Conservation (phyloP, 1,140 invertebrate genomes). For the Drosophila melanica region DNA sequence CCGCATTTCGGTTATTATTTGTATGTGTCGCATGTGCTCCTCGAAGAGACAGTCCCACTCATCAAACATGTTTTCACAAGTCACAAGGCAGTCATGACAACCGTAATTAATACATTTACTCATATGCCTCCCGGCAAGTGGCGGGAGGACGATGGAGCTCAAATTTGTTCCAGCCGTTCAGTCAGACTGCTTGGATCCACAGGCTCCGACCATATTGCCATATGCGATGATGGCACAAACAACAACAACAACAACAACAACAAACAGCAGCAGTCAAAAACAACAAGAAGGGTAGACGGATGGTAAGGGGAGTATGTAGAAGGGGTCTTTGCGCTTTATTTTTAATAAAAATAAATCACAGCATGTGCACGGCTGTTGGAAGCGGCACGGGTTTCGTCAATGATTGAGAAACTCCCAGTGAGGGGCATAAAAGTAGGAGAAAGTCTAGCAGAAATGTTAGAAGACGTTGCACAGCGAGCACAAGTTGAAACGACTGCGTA, state of each 20-base stretch:
- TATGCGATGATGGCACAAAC: conserved; percentile 22
- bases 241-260: conserved; percentile 27
- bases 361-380: conserved; percentile 33
- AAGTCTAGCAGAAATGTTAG: not conserved
- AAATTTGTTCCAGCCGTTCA: conserved; percentile 10
- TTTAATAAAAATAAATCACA: conserved; percentile 56
- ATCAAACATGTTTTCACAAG: conserved; percentile 43
- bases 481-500: not conserved
- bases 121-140: conserved; percentile 35
- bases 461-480: conserved; percentile 5
- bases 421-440: not conserved
- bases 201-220: conserved; percentile 9
- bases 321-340: conserved; percentile 15
- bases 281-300: not conserved
- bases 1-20: not conserved
- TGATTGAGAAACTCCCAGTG: conserved; percentile 5
- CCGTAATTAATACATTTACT: conserved; percentile 63
- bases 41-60: conserved; percentile 27
- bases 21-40: no score
- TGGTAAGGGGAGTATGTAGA: not conserved
- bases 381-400: conserved; percentile 30
- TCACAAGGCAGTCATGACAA: conserved; percentile 43
- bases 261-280: conserved; percentile 7
- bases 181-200: not conserved
- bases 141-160: not conserved